Evolutionary conservation across 1,140 invertebrate genomes (phyloP), one percentile per base, ranked within the genome.

Genomic region (Anastatus disparis): DNA sequence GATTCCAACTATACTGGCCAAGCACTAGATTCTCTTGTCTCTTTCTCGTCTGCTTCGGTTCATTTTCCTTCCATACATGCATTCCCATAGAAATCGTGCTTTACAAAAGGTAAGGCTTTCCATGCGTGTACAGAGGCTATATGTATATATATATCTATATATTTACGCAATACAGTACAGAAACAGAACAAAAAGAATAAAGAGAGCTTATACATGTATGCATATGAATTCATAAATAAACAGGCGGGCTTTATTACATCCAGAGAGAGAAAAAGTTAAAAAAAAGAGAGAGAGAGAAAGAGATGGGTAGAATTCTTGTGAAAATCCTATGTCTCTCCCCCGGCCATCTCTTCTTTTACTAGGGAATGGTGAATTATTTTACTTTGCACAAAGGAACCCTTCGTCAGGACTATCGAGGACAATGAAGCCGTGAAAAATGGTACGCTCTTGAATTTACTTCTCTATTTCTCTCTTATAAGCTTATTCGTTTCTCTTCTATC

Each of bases 381-480:
- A 74, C 59, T 72, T 69, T 67, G 68, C 75, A 77, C 72, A 77
- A 76, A 75, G 62, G 72, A 70, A 73, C 72, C 77, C 75, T 77
- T 75, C 76, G 74, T 75, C 76, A 73, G 67, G 65, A 73, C 76
- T 77, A 76, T 75, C 59, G 68, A 69, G 76, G 75, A 79, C 78
- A 79, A 79, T 81, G 74, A 78, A 72, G 73, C 74, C 66, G 70
- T 81, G 78, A 79, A 79, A 81, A 81, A 81, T 79, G 76, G 73
- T 73, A 62, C 59, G 70, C n/a, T n/a, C n/a, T n/a, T n/a, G n/a
- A n/a, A n/a, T n/a, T n/a, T n/a, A n/a, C n/a, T n/a, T n/a, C n/a
- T n/a, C n/a, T n/a, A n/a, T n/a, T n/a, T n/a, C n/a, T n/a, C n/a
- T n/a, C n/a, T n/a, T n/a, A n/a, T n/a, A n/a, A n/a, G n/a, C n/a